Percentiles rank a stretch among this genome's conserved stretches.
phyloP scores from a whole-genome alignment of 2,888 invertebrate species.

The Nephrotoma appendiculata region DNA sequence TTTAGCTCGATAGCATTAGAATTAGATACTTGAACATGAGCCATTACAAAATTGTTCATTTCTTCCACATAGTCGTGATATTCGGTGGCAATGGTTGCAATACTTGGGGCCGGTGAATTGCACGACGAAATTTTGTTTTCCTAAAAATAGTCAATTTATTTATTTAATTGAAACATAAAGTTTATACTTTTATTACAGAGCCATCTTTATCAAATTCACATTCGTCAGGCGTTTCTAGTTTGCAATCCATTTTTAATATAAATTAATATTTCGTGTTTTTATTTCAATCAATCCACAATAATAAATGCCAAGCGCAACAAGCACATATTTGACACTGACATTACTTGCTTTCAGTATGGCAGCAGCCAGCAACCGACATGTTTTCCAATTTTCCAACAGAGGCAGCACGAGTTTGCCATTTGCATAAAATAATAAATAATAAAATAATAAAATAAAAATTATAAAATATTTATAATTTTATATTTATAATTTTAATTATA shows the following conservation, averaged over 20 bases:
- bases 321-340: no score
- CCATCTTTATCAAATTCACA: background rate
- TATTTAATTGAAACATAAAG: background rate
- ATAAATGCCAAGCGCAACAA: no score
- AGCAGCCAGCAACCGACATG: no score
- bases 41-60: conserved; percentile 7
- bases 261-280: no score
- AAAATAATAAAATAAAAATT: no score
- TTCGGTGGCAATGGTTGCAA: background rate
- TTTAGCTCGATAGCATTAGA: conserved; percentile 21
- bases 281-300: no score
- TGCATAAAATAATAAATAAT: no score
- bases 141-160: background rate
- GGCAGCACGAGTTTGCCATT: no score
- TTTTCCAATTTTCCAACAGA: no score
- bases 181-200: background rate
- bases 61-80: background rate
- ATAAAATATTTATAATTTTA: no score
- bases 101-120: background rate
- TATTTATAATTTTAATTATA: no score
- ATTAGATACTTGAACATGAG: conserved; percentile 9
- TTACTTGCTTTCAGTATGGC: no score
- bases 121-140: background rate
- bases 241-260: background rate
- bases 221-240: background rate